A percentile compares a stretch with the other conserved stretches of the same genome.
These are phyloP conservation scores for Gavia stellata DNA, from an alignment of 2,113 vertebrate genomes.

Conservation along the genomic window DNA sequence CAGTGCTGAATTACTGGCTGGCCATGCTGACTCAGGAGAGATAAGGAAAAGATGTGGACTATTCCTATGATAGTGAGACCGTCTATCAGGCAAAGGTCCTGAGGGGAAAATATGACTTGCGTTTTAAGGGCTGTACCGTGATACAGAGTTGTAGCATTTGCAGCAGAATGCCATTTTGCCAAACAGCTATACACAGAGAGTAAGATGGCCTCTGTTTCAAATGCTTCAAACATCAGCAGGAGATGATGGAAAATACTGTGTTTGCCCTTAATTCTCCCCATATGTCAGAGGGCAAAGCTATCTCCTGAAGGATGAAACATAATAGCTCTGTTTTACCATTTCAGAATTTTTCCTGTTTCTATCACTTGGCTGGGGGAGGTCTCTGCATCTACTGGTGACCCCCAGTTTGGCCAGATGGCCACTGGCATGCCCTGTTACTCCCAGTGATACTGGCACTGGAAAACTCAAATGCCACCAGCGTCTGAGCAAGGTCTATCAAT, in stretches of 20 bases:
- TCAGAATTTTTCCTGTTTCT: neutral
- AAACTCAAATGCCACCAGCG: neutral
- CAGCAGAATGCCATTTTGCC: neutral
- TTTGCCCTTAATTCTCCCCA: neutral
- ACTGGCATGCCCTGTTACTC: neutral
- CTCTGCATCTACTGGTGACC: neutral
- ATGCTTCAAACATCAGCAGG: neutral
- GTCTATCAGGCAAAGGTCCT: neutral
- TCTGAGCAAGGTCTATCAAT: neutral
- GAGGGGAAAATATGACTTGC: neutral
- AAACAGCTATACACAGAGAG: neutral
- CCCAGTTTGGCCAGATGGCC: neutral
- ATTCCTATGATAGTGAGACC: neutral
- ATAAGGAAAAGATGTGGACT: neutral
- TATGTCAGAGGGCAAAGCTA: neutral
- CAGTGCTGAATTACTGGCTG: neutral
- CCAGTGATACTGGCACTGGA: neutral
- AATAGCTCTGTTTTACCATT: neutral
- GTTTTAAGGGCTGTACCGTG: neutral
- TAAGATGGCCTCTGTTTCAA: neutral
- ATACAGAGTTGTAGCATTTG: neutral
- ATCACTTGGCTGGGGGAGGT: neutral
- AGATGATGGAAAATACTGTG: neutral
- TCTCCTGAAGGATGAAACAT: neutral
- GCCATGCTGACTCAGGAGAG: neutral